Conservation (phyloP, 2,113 vertebrate genomes). For the Macaca fascicularis region DNA sequence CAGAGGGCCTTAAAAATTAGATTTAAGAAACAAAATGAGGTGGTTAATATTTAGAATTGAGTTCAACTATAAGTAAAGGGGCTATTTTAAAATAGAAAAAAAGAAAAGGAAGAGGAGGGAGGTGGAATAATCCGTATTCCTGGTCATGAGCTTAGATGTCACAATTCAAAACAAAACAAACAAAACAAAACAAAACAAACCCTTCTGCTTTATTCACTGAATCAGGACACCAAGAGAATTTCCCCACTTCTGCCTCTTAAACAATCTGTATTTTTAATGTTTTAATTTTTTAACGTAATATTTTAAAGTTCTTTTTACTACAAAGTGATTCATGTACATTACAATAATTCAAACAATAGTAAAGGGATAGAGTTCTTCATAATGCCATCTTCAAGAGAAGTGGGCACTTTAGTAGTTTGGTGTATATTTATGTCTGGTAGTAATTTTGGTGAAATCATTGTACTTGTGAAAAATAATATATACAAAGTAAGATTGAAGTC, state of each 20-base stretch:
- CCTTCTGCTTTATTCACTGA: not conserved
- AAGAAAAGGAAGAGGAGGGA: not conserved
- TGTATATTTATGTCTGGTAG: not conserved
- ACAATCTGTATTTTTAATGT: not conserved
- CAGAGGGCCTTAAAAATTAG: not conserved
- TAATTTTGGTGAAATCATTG: not conserved
- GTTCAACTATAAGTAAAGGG: not conserved
- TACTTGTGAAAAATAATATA: not conserved
- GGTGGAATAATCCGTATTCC: not conserved
- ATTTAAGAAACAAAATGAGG: slow-evolving; percentile 12
- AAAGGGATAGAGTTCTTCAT: not conserved
- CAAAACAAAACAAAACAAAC: not conserved
- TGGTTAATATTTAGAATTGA: not conserved
- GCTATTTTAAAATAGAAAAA: not conserved
- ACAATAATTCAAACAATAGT: not conserved
- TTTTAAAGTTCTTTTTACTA: not conserved
- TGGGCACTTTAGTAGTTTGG: not conserved
- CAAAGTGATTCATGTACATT: not conserved
- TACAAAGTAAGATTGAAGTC: not conserved
- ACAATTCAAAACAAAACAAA: not conserved
- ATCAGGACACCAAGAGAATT: not conserved
- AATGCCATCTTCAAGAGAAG: not conserved
- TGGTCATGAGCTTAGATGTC: not conserved
- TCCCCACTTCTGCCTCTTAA: not conserved
- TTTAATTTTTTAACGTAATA: not conserved